These are phyloP conservation scores for Agonopterix alstromeriana DNA, from an alignment of 2,888 invertebrate genomes.

Conservation along the genomic window DNA sequence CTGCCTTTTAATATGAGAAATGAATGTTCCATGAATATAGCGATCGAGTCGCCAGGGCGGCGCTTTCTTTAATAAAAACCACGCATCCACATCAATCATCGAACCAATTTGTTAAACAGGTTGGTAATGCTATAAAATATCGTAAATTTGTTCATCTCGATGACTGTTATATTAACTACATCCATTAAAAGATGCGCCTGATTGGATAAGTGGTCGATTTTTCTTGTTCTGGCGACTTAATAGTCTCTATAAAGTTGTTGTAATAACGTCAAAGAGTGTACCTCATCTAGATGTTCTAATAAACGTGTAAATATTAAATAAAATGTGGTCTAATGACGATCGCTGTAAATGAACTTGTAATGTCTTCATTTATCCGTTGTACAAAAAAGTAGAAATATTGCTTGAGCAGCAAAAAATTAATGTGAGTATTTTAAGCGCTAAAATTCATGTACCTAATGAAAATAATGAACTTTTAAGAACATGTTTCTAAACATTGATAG, in stretches of 20 bases:
- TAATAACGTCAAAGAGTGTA: background rate
- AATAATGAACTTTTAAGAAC: conserved; percentile 19
- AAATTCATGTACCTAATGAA: conserved; percentile 12
- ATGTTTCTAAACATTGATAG: conserved; percentile 13
- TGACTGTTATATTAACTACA: conserved; percentile 3
- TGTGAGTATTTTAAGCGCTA: conserved; percentile 14
- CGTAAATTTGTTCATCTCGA: conserved; percentile 5
- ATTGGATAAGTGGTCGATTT: conserved; percentile 5
- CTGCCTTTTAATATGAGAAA: no score
- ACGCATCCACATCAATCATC: conserved; percentile 5
- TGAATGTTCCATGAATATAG: background rate
- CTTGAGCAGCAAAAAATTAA: conserved; percentile 14
- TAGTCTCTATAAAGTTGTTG: conserved; percentile 1
- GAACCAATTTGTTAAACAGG: conserved; percentile 6
- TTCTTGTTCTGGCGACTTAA: conserved; percentile 1
- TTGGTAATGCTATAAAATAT: conserved; percentile 10
- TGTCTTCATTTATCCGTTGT: conserved; percentile 22
- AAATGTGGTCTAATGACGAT: background rate
- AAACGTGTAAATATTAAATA: conserved; percentile 3
- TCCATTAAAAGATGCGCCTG: conserved; percentile 3
- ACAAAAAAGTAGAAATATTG: conserved; percentile 17
- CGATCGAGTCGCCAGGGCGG: conserved; percentile 1
- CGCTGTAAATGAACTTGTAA: conserved; percentile 21
- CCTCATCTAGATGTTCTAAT: background rate
- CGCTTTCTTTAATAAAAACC: conserved; percentile 1